Base-by-base conservation (phyloP, 2,113 vertebrate genomes). In the Ondatra zibethicus region DNA sequence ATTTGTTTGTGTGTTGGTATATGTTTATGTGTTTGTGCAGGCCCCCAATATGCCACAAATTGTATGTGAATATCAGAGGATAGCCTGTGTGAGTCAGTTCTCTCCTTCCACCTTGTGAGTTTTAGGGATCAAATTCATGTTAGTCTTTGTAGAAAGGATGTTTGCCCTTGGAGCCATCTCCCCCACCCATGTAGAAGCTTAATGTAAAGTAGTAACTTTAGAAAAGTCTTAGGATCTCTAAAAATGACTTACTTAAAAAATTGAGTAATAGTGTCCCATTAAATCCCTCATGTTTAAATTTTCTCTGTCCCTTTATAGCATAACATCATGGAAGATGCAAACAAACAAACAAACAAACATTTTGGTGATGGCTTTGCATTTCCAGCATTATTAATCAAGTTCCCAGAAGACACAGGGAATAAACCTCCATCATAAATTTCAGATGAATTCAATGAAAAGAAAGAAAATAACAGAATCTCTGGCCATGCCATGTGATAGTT, bases 401-500 rank as follows among this genome's bases (percentile, higher is more conserved):
- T 94, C 8, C 7, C 50, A 8, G 21, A 91, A 84, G 16, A 66
- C 73, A 13, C 3, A 88, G 21, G 5, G 70, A 80, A 88, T 25
- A 85, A 78, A n/a, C 19, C 8, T 8, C 27, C 4, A 45, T 77
- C 25, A 50, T 47, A 13, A 75, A 63, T 31, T 7, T 50, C 33
- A 94, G 39, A 39, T 39, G n/a, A 93, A 52, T 87, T 75, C 21
- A 50, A 36, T 86, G 13, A 89, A 45, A 21, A 90, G 61, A 82
- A 95, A 84, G 66, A 72, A 94, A 89, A 94, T 36, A 88, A 29
- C 61, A 80, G 92, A 85, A 65, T 9, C 2, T 93, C 72, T 96
- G 61, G 23, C 31, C 47, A 65, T 0, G 39, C 85, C 6, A 36
- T 80, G 63, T 68, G 36, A 91, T 89, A 72, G 90, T 92, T 91